A percentile compares a stretch with the other conserved stretches of the same genome.
Evolutionary conservation across 2,888 invertebrate species (phyloP).

Genomic region (Biston stratarius): DNA sequence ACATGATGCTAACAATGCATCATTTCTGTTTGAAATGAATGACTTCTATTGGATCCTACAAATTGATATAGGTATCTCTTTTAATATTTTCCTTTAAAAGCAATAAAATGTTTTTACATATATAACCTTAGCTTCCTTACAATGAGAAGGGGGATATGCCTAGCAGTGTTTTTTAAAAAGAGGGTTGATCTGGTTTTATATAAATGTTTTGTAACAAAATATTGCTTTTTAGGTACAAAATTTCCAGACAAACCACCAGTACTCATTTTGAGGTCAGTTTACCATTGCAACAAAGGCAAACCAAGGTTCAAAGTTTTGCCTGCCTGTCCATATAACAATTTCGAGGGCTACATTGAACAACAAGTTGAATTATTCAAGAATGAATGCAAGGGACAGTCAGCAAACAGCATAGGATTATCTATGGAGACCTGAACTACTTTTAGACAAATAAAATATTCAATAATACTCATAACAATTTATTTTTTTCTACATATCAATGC

Average conservation of each 20-base stretch:
- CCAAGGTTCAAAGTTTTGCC: constrained; percentile 75
- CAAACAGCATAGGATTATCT: constrained; percentile 61
- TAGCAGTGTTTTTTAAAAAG: too few relatives aligned
- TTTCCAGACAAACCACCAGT: constrained; percentile 87
- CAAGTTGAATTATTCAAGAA: constrained; percentile 81
- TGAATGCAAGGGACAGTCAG: constrained; percentile 70
- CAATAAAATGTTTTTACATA: background rate
- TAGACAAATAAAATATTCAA: constrained; percentile 11
- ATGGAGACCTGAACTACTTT: constrained; percentile 58
- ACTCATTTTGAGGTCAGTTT: constrained; percentile 85
- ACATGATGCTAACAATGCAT: constrained; percentile 80
- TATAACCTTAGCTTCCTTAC: too few relatives aligned
- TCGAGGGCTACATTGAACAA: constrained; percentile 79
- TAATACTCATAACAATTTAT: constrained; percentile 24
- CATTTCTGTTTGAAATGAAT: constrained; percentile 87
- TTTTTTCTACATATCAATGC: constrained; percentile 10
- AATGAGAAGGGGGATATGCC: too few relatives aligned
- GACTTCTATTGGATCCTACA: constrained; percentile 88
- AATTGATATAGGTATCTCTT: constrained; percentile 80
- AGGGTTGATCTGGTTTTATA: too few relatives aligned
- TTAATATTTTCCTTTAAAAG: too few relatives aligned
- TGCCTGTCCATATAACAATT: constrained; percentile 75
- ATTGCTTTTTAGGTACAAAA: constrained; percentile 64
- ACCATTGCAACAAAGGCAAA: constrained; percentile 80
- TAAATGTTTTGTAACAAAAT: background rate